Base-by-base conservation (phyloP, 2,888 invertebrate species). In the Caenorhabditis zanzibari region DNA sequence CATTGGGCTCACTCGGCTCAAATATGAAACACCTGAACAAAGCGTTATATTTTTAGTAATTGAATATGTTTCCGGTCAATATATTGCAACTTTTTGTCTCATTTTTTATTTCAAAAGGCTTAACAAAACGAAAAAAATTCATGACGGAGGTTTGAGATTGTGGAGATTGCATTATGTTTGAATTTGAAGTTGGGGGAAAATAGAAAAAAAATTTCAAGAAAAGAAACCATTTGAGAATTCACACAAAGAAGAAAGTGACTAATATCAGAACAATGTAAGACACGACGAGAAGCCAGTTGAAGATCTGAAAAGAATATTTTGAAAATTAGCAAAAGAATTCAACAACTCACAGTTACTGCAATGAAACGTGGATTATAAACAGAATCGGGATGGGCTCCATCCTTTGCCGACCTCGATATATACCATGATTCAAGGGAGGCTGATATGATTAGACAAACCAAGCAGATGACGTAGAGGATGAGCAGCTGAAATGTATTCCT, bases 211-310 rank as follows among this genome's bases (percentile, higher is more conserved):
- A 69, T 24, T 22, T 32, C 35, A 32, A 32, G 38, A 38, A 59
- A 47, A 49, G 32, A 41, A 59, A 49, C 16, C 44, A 54, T 24
- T 35, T 22, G 16, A 41, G 14, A 41, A 63, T 41, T 81, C 63
- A 81, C 28, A 81, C 81, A 68, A 87, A 88, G 72, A 88, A 85
- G 35, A 86, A 69, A 0, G 85, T 86, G 73, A 87, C 71, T 52
- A 81, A 84, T 44, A 88, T 83, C 5, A 86, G 85, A 41, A 85
- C 86, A 63, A 87, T 76, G 81, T 88, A 88, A 9, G 84, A 81
- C 47, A 84, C 79, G 24, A 89, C 89, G 44, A 89, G 85, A 35
- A 89, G 77, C 89, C 89, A 89, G 35, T 86, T 87, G 86, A 89
- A 89, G 41, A 89, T 81, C 89, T 89, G 80, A 84, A 86, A 54